phyloP scores from a whole-genome alignment of 2,113 vertebrate species.

The Hylia prasina region DNA sequence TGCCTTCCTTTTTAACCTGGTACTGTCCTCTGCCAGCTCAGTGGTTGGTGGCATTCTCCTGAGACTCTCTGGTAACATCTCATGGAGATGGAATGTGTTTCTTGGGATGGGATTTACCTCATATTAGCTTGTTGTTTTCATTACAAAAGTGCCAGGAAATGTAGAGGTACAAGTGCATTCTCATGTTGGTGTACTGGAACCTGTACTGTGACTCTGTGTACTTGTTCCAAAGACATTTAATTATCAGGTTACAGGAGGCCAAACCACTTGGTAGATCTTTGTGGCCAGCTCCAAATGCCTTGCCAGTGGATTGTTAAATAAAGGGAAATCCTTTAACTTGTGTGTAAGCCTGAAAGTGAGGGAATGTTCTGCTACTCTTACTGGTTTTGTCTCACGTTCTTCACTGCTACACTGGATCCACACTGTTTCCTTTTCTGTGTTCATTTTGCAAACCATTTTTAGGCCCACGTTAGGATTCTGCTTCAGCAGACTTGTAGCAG shows the following conservation, averaged over 20 bases:
- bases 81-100: background rate
- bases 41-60: background rate
- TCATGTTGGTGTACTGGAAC: background rate
- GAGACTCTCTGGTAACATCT: background rate
- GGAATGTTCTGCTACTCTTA: background rate
- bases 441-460: background rate
- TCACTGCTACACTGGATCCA: background rate
- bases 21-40: background rate
- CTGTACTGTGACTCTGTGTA: background rate
- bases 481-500: background rate
- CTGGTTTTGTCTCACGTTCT: accelerated
- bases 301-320: background rate
- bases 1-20: background rate
- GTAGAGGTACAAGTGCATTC: background rate
- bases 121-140: background rate
- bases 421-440: background rate
- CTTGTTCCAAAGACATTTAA: background rate
- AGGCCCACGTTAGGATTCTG: background rate
- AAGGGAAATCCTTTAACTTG: background rate
- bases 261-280: background rate
- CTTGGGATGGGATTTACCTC: background rate
- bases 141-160: background rate
- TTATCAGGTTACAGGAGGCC: background rate
- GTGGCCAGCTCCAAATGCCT: background rate
- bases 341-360: background rate